A percentile compares a stretch with the other conserved stretches of the same genome.
Conservation (phyloP, 1,140 invertebrate genomes). For the Leptinotarsa defecta region DNA sequence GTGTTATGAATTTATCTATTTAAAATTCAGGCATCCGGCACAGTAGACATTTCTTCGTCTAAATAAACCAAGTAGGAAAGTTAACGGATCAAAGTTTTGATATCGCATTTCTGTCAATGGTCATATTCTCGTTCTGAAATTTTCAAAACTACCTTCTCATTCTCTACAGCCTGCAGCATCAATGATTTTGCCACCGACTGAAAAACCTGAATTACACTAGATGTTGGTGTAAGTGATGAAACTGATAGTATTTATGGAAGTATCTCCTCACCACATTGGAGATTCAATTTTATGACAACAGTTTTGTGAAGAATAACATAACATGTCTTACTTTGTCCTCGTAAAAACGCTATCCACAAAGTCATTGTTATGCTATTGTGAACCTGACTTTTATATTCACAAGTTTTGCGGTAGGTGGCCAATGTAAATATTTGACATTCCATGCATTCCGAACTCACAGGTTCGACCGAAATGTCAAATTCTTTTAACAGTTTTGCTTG, state of each 20-base stretch:
- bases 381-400: slow-evolving; percentile 38
- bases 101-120: neutral
- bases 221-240: neutral
- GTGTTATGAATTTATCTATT: no score
- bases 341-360: neutral
- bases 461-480: slow-evolving; percentile 59
- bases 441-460: slow-evolving; percentile 55
- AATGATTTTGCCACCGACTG: slow-evolving; percentile 2
- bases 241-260: neutral
- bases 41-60: neutral
- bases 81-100: neutral
- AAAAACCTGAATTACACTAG: neutral
- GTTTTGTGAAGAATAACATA: neutral
- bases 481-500: slow-evolving; percentile 56
- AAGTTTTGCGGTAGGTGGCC: slow-evolving; percentile 53
- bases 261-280: neutral
- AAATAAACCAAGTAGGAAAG: neutral
- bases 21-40: neutral
- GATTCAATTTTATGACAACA: neutral
- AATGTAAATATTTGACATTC: slow-evolving; percentile 57
- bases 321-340: no score
- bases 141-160: neutral
- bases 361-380: slow-evolving; percentile 30
- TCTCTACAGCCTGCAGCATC: neutral
- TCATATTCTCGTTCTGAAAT: neutral